Conservation (phyloP, 2,113 vertebrate genomes). For the Antigone vipio region DNA sequence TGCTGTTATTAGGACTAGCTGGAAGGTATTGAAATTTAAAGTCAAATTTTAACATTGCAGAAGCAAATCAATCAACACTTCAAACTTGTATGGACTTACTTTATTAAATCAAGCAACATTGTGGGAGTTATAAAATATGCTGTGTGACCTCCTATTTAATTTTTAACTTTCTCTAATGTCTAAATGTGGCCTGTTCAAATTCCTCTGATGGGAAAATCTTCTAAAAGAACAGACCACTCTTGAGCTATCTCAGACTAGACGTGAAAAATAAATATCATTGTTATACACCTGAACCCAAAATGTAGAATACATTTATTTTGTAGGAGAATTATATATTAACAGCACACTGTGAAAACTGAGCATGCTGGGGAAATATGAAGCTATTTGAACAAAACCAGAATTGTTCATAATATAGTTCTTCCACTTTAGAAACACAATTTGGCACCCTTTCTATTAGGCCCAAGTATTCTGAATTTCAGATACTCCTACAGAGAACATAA, state of each 20-base stretch:
- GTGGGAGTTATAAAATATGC: not conserved
- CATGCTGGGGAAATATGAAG: not conserved
- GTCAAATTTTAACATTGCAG: conserved; percentile 11
- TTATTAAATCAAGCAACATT: not conserved
- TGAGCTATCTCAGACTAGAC: not conserved
- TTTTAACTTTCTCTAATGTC: not conserved
- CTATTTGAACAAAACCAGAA: not conserved
- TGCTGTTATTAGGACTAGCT: not conserved
- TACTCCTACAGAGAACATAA: not conserved
- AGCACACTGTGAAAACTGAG: not conserved
- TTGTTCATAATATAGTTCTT: conserved; percentile 1
- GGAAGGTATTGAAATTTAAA: conserved; percentile 3
- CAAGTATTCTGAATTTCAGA: not conserved
- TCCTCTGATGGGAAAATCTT: not conserved
- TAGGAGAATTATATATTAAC: not conserved
- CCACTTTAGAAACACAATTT: conserved; percentile 9
- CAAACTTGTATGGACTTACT: not conserved
- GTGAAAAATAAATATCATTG: not conserved
- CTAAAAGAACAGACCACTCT: not conserved
- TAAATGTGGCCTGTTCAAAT: not conserved
- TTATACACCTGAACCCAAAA: not conserved
- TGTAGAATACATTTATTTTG: not conserved
- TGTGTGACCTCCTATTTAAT: not conserved
- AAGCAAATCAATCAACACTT: conserved; percentile 36
- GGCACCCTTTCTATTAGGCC: not conserved